Evolutionary conservation across 1,140 invertebrate species (phyloP).

Genomic region (Drosophila watanabei): DNA sequence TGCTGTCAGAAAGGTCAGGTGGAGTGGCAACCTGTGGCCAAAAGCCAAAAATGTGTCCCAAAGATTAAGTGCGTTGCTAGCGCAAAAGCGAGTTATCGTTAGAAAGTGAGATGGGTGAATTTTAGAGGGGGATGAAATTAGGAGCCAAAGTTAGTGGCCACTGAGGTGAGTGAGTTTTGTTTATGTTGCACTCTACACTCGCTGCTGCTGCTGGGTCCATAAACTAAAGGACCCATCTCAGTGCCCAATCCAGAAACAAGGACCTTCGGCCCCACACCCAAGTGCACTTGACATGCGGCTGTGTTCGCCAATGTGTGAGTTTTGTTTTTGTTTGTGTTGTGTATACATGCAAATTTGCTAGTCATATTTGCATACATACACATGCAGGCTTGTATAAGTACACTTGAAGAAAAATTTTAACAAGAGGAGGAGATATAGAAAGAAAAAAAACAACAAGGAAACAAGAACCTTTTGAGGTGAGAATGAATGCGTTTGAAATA

Average conservation of each 20-base stretch:
- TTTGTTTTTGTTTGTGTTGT: conserved; percentile 41
- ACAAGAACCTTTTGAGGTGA: background rate
- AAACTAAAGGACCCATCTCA: conserved; percentile 54
- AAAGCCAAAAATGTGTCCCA: conserved; percentile 58
- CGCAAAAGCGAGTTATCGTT: conserved; percentile 21
- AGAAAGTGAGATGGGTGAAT: conserved; percentile 17
- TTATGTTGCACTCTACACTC: conserved; percentile 74
- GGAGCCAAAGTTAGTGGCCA: conserved; percentile 1
- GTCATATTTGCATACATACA: conserved; percentile 66
- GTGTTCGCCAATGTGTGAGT: conserved; percentile 1
- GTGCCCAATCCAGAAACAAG: conserved; percentile 25
- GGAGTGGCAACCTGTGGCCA: conserved; percentile 64
- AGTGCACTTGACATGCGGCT: conserved; percentile 61
- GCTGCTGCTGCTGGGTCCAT: conserved; percentile 44
- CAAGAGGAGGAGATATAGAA: background rate
- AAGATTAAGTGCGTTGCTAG: conserved; percentile 68
- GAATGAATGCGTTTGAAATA: background rate
- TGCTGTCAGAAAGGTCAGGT: conserved; percentile 47
- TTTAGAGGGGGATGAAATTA: background rate
- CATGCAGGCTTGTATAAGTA: conserved; percentile 8
- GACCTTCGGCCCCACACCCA: conserved; percentile 44
- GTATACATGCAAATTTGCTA: conserved; percentile 68
- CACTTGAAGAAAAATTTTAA: conserved; percentile 1
- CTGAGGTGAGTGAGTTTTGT: conserved; percentile 52
- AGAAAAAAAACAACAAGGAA: background rate